Evolutionary conservation across 2,888 invertebrate species (phyloP), one percentile per base, ranked within the genome.

Genomic region (Lymantria monacha): DNA sequence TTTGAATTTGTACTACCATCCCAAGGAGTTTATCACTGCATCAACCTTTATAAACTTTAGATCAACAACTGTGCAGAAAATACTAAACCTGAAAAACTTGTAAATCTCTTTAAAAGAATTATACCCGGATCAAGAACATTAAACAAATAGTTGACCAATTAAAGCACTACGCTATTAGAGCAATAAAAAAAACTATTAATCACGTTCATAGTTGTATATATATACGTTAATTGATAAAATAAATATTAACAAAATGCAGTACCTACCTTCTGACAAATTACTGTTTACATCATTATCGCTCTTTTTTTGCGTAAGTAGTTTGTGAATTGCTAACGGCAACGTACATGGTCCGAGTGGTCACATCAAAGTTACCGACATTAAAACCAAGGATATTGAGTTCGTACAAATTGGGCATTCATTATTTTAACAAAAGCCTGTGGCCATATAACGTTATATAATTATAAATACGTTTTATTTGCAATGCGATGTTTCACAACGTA

Each of bases 301-400:
- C n/a, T n/a, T n/a, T n/a, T 78, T 83, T 83, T 78, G 70, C 69
- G 69, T 70, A 68, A 80, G 22, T 22, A 22, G 72, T 83, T 85
- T 83, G 78, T 74, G 73, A 75, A 81, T 77, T 73, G 80, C 81
- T 84, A 86, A 85, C 79, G 75, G 81, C 81, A 62, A 61, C 65
- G 68, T 61, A 69, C 63, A 61, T 66, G 66, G 66, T 57, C 61
- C 58, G 60, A 66, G 68, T 72, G 72, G 71, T 72, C 75, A 75
- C 82, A 77, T 83, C 84, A 83, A 85, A 87, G 79, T 70, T 62
- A 63, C 83, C 79, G 82, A 69, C 81, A 85, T 84, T 86, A 83
- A 83, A 81, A 85, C 77, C 85, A 85, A 85, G 83, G 86, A 81
- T 81, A 58, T 68, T 78, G 69, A 65, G 69, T 79, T 69, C 69